Base-by-base conservation (phyloP, 2,797 vertebrate species). In the Coregonus sp. region DNA sequence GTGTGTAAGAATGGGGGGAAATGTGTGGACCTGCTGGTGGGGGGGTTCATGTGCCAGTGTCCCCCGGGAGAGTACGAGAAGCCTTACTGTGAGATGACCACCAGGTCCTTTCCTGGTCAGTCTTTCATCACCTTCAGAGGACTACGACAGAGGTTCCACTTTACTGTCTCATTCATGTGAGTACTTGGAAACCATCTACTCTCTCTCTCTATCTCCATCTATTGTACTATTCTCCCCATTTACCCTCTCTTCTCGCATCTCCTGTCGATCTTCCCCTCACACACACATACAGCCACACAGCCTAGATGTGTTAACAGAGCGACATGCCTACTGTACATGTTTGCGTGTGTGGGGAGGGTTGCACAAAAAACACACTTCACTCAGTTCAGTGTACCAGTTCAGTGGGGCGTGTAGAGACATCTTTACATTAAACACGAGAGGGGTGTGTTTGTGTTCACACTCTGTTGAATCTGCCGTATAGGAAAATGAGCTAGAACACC, bases 111-210 rank as follows among this genome's bases (percentile, higher is more conserved):
- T 89, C 97, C 98, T 0, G 96, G 97, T 0, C 94, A 93, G 86
- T 99, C 98, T 82, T 99, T 99, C 78, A 91, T 99, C 90, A 99
- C 98, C 84, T 99, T 99, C 93, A 95, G 97, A 51, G 98, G 98
- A 71, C 93, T 99, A 71, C 84, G 97, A 20, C 98, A 99, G 75
- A 96, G 98, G 70, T 99, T 99, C 89, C 98, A 98, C 94, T 99
- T 99, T 94, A 97, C 97, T 0, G 75, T 99, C 51, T 96, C 96
- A 40, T 96, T 99, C 86, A 95, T 90, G 98, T 99, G 86, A 97
- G 97, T 91, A 29, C n/a, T 25, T 47, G 51, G 15, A 6, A 15
- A n/a, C 37, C 35, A 29, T 20, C 11, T 35, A 2, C n/a, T 18
- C 63, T 31, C 9, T n/a, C 40, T 59, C 70, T 51, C 16, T 51